Evolutionary conservation across 2,113 vertebrate species (phyloP).

Genomic region (Dolichallabes microphthalmus): DNA sequence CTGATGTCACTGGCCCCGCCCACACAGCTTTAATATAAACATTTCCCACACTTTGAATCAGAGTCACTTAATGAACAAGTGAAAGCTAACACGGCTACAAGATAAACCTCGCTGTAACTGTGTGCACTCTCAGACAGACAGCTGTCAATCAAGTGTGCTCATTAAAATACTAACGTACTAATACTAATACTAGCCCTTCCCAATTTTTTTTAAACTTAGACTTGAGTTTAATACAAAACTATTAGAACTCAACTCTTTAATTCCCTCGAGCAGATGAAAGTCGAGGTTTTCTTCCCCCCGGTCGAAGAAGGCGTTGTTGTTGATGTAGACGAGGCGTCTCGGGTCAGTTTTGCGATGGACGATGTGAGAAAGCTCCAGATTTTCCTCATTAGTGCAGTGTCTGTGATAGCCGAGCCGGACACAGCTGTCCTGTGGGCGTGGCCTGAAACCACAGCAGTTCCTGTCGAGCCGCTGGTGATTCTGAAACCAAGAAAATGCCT

Average conservation of each 20-base stretch:
- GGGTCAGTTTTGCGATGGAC: slow-evolving; percentile 77
- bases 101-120: neutral
- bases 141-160: neutral
- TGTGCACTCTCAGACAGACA: neutral
- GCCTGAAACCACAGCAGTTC: slow-evolving; percentile 93
- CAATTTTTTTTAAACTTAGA: neutral
- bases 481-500: slow-evolving; percentile 62
- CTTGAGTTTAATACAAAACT: neutral
- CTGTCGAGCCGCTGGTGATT: slow-evolving; percentile 89
- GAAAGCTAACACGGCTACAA: neutral
- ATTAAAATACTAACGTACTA: neutral
- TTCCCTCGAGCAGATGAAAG: slow-evolving; percentile 89
- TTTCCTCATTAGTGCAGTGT: slow-evolving; percentile 74
- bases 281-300: slow-evolving; percentile 92
- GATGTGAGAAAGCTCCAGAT: slow-evolving; percentile 77
- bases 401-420: slow-evolving; percentile 67
- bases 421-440: slow-evolving; percentile 84
- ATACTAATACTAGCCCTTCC: no score
- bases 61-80: neutral
- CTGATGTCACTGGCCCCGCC: neutral
- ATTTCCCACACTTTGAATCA: neutral
- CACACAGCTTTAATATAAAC: neutral
- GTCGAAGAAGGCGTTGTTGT: slow-evolving; percentile 92
- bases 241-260: slow-evolving; percentile 86
- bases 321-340: slow-evolving; percentile 81